A percentile compares a stretch with the other conserved stretches of the same genome.
phyloP scores from a whole-genome alignment of 2,113 vertebrate species.

The Galeopterus variegatus region DNA sequence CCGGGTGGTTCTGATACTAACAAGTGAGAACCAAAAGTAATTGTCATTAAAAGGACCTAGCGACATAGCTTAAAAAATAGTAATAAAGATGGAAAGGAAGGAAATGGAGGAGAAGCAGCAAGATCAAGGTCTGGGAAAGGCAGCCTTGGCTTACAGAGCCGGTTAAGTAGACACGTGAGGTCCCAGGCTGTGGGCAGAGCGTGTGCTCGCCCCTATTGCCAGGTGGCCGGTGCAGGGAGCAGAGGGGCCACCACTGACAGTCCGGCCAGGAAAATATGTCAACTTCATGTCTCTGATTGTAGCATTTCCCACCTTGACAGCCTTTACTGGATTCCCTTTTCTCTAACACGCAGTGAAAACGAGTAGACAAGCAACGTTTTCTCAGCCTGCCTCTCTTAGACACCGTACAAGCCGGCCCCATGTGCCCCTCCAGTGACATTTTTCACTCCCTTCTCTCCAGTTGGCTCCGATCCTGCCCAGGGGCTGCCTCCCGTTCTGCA shows the following conservation, averaged over 20 bases:
- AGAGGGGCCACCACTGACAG: background rate
- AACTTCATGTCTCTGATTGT: background rate
- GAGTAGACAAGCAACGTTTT: background rate
- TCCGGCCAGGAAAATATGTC: background rate
- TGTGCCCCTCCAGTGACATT: background rate
- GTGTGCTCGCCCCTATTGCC: background rate
- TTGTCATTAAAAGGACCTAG: background rate
- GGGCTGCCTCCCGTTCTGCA: background rate
- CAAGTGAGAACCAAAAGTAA: background rate
- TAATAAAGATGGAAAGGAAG: background rate
- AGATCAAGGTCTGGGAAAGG: background rate
- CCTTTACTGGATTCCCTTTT: background rate
- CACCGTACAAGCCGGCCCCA: background rate
- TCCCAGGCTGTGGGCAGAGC: background rate
- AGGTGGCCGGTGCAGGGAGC: rapidly evolving
- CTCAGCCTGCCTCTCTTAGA: background rate
- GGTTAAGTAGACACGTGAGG: background rate
- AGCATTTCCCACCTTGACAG: background rate
- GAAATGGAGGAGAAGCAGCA: background rate
- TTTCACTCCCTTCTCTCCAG: background rate
- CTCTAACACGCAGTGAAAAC: background rate
- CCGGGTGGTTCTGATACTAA: background rate
- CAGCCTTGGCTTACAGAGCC: background rate
- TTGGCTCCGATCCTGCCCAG: background rate
- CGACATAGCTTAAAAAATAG: background rate